Evolutionary conservation across 1,140 invertebrate species (phyloP), one percentile per base, ranked within the genome.

Genomic region (Saccostrea echinata): DNA sequence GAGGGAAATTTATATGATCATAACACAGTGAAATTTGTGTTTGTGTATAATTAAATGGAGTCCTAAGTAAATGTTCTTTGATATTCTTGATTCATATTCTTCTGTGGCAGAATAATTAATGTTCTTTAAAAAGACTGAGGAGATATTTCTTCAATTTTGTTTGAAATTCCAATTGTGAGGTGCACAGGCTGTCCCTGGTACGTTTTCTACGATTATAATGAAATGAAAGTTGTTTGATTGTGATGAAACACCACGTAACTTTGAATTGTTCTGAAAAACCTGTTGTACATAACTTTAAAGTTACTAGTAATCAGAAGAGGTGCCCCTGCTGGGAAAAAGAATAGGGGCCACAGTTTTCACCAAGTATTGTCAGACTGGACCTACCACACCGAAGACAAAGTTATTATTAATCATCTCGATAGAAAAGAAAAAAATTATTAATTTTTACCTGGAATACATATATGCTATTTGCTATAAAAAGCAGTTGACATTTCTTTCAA

Each of bases 251-350:
- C 24, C 11, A 8, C 13, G 13, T 12, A 9, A 30, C 8, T 76
- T 27, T 76, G 68, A 33, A 76, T 76, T 13, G 11, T 33, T 30
- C 27, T 16, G 13, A 16, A 76, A 27, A 30, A 30, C 30, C 27
- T 33, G 27, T 13, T 76, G 27, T 76, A 27, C 24, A 30, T 33
- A 76, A 13, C 27, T 76, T 1, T 76, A 76, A 61, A 61, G n/a
- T 61, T 61, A 61, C 27, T 27, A 11, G 24, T 27, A 3, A 11
- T 30, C 68, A 76, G 68, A 76, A 27, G 27, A 76, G 68, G 68
- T 76, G 68, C 27, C 2, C n/a, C 27, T 76, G 68, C 68, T 76
- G 68, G 68, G 68, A 33, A 76, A 64, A 76, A 76, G 24, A 76
- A 76, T 30, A 33, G 21, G 57, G 57, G 68, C 27, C 12, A 76